These are phyloP conservation scores for Parnassius glacialis DNA, from an alignment of 2,888 invertebrate species.

Conservation along the genomic window DNA sequence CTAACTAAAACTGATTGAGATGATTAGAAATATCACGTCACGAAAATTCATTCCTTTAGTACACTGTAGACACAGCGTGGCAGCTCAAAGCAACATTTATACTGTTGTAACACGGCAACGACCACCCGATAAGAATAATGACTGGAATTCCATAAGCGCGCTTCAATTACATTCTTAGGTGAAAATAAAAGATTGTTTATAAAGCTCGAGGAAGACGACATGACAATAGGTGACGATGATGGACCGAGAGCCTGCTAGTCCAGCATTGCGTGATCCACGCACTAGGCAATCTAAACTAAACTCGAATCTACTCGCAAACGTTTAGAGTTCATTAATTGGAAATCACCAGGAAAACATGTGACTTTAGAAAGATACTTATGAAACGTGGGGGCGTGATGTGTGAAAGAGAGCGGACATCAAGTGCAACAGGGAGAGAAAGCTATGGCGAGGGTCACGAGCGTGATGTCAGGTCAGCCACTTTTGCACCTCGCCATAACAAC, in stretches of 20 bases:
- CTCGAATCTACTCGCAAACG: conserved; percentile 65
- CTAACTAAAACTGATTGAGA: neutral
- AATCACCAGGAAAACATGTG: conserved; percentile 70
- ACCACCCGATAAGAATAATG: conserved; percentile 77
- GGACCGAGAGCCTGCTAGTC: conserved; percentile 58
- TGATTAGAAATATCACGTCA: conserved; percentile 24
- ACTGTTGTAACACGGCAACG: conserved; percentile 69
- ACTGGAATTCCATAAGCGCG: conserved; percentile 72
- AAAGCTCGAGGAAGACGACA: conserved; percentile 75
- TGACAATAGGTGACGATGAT: conserved; percentile 77
- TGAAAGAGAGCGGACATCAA: conserved; percentile 53
- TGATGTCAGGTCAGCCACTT: conserved; percentile 82
- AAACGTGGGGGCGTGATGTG: conserved; percentile 79
- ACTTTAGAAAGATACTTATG: conserved; percentile 75
- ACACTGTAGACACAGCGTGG: conserved; percentile 65
- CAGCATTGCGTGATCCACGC: conserved; percentile 39
- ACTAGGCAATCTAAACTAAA: conserved; percentile 52
- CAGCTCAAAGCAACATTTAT: conserved; percentile 77
- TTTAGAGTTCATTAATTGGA: conserved; percentile 77
- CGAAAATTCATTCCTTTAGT: conserved; percentile 56
- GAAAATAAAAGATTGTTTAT: conserved; percentile 81
- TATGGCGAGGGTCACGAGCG: conserved; percentile 76
- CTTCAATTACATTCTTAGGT: conserved; percentile 76
- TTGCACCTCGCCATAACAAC: conserved; percentile 82
- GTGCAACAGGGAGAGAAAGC: conserved; percentile 54